phyloP scores from a whole-genome alignment of 2,888 invertebrate genomes.

The Anthophora plumipes region DNA sequence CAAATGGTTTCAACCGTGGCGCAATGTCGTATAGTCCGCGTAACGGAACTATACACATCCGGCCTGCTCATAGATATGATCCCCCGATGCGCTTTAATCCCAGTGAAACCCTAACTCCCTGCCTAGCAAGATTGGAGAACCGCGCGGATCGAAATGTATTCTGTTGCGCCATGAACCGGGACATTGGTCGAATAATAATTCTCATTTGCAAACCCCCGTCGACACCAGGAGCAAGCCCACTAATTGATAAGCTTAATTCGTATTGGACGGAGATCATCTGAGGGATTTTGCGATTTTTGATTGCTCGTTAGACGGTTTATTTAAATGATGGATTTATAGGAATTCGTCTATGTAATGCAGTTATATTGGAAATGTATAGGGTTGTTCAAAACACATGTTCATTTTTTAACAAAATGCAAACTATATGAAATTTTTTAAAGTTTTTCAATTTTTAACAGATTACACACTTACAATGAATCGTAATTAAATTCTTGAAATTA shows the following conservation, averaged over 20 bases:
- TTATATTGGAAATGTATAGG: too few relatives aligned
- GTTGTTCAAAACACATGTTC: too few relatives aligned
- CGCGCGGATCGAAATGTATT: conserved; percentile 60
- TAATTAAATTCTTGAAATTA: too few relatives aligned
- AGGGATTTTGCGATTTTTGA: background rate
- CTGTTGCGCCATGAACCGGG: conserved; percentile 43
- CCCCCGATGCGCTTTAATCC: conserved; percentile 72
- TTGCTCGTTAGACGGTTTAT: too few relatives aligned
- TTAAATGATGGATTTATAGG: too few relatives aligned
- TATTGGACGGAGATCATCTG: background rate
- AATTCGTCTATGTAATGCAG: too few relatives aligned
- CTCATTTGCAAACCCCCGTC: conserved; percentile 62
- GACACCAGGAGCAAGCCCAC: conserved; percentile 10
- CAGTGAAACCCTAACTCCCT: conserved; percentile 55
- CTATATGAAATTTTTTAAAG: too few relatives aligned
- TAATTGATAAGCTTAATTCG: conserved; percentile 42
- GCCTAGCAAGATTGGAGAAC: conserved; percentile 46
- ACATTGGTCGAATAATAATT: conserved; percentile 59
- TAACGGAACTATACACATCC: conserved; percentile 63
- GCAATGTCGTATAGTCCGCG: conserved; percentile 56
- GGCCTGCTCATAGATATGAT: conserved; percentile 66
- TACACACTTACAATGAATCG: too few relatives aligned
- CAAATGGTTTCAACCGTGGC: conserved; percentile 64
- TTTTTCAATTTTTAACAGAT: too few relatives aligned
- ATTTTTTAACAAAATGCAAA: too few relatives aligned